Conservation (phyloP, 2,888 invertebrate genomes). For the Campoletis raptor region DNA sequence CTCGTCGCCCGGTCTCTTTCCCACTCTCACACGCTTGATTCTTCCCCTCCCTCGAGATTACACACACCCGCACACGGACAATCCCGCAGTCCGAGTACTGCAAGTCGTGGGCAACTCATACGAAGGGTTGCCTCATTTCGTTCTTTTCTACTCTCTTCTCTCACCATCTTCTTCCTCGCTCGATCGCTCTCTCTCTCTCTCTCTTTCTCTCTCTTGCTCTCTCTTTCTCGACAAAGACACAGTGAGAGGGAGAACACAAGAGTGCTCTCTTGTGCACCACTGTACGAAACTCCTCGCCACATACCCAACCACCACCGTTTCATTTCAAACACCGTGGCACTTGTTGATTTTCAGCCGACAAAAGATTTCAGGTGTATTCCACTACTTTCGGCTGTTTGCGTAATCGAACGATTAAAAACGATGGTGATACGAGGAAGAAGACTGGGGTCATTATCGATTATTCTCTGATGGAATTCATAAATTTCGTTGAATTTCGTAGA, state of each 20-base stretch:
- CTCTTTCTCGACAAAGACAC: constrained; percentile 15
- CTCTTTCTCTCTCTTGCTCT: constrained; percentile 32
- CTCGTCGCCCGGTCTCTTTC: neutral
- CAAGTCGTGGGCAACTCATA: constrained; percentile 79
- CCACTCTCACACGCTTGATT: constrained; percentile 13
- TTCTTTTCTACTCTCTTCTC: constrained; percentile 55
- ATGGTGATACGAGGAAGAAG: neutral
- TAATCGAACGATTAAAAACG: constrained; percentile 11
- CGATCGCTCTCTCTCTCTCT: constrained; percentile 56
- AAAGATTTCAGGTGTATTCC: constrained; percentile 67
- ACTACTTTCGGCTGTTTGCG: constrained; percentile 33
- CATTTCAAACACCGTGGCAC: constrained; percentile 74
- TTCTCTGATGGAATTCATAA: neutral
- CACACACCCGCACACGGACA: constrained; percentile 21
- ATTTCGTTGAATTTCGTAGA: neutral
- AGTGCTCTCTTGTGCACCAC: constrained; percentile 35
- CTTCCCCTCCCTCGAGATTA: constrained; percentile 52
- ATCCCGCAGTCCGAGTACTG: constrained; percentile 29
- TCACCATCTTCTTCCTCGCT: constrained; percentile 35
- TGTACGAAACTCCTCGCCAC: constrained; percentile 53
- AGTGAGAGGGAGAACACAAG: constrained; percentile 13
- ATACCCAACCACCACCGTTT: constrained; percentile 62
- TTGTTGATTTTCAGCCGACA: constrained; percentile 81
- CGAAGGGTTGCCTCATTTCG: constrained; percentile 72
- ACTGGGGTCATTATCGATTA: neutral